Evolutionary conservation across 1,140 invertebrate species (phyloP).

Genomic region (Phymorhynchus buccinoides): DNA sequence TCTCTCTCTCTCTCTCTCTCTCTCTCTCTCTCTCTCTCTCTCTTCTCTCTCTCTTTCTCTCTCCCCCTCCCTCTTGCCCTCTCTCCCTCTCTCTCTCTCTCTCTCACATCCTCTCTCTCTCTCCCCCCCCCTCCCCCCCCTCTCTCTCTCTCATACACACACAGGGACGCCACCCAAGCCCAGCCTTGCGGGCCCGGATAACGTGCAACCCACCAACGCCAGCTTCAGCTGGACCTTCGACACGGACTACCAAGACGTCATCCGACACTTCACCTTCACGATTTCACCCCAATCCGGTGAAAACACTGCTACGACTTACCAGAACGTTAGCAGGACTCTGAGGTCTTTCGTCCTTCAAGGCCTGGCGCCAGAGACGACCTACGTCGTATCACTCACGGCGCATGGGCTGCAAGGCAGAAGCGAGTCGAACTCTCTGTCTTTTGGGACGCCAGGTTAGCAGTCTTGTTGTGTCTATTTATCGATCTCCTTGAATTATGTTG

Average conservation of each 20-base stretch:
- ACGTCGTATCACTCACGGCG: background rate
- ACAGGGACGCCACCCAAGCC: conserved; percentile 26
- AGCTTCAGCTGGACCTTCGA: conserved; percentile 8
- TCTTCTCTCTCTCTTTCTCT: background rate
- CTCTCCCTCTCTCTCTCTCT: too few relatives aligned
- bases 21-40: too few relatives aligned
- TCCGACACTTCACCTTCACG: background rate
- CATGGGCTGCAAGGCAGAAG: background rate
- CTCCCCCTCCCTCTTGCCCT: too few relatives aligned
- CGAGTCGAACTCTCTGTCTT: background rate
- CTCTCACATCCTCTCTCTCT: background rate
- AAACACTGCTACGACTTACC: background rate
- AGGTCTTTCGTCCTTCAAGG: background rate
- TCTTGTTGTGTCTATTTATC: too few relatives aligned
- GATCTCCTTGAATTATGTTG: too few relatives aligned
- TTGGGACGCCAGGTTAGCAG: background rate
- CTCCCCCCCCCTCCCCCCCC: background rate
- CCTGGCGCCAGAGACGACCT: background rate
- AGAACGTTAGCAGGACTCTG: background rate
- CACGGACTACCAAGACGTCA: background rate
- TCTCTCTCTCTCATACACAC: background rate
- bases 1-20: too few relatives aligned
- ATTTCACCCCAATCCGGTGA: too few relatives aligned
- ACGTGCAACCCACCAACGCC: background rate
- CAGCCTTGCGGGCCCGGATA: background rate